Conservation (phyloP, 2,113 vertebrate species). For the Grammomys surdaster region DNA sequence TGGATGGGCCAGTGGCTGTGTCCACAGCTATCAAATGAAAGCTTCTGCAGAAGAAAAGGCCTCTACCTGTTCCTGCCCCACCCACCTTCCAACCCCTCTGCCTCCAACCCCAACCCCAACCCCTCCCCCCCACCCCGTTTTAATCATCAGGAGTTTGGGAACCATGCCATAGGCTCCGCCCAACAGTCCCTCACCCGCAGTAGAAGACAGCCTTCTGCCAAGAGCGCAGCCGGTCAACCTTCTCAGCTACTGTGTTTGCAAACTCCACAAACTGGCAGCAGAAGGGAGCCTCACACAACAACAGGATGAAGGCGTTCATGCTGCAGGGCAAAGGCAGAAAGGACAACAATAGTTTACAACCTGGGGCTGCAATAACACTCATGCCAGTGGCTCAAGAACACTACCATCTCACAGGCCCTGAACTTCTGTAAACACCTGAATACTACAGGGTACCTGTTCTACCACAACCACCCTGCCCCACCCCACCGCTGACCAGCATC, state of each 20-base stretch:
- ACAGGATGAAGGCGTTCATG: constrained; percentile 94
- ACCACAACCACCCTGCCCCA: not conserved
- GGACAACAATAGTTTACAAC: accelerated
- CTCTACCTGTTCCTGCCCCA: not conserved
- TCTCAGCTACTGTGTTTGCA: constrained; percentile 90
- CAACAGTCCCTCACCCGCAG: constrained; percentile 92
- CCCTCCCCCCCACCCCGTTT: not conserved
- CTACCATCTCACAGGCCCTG: not conserved
- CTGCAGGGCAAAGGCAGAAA: constrained; percentile 44
- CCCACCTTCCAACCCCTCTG: not conserved
- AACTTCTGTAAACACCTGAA: not conserved
- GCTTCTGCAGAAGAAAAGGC: not conserved
- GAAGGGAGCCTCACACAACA: constrained; percentile 97
- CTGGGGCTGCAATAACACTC: accelerated
- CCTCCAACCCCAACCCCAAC: no score
- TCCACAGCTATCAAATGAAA: not conserved
- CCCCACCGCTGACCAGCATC: accelerated
- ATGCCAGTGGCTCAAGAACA: not conserved
- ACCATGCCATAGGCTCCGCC: accelerated
- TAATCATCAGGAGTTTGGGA: not conserved
- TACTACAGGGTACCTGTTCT: not conserved
- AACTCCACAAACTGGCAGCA: constrained; percentile 99
- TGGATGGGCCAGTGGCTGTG: not conserved
- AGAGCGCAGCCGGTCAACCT: constrained; percentile 91
- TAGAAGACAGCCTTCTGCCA: constrained; percentile 98